Conservation (phyloP, 2,888 invertebrate species). For the Cerastis leucographa region DNA sequence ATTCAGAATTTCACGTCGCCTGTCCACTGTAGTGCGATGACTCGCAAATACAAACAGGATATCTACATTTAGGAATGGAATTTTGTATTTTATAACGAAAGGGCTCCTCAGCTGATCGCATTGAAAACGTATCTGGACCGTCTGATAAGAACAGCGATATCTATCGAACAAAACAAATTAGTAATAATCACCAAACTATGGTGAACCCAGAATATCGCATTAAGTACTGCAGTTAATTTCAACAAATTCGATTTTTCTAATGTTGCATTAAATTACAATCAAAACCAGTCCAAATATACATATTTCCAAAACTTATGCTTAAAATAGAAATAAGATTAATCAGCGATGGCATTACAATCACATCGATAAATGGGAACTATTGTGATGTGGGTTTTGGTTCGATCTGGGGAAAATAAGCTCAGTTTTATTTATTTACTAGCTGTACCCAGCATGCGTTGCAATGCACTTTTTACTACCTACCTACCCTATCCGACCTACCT, state of each 20-base stretch:
- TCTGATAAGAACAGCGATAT: not conserved
- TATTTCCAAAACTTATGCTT: not conserved
- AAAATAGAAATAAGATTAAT: not conserved
- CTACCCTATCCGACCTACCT: too few relatives aligned
- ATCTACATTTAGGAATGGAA: slow-evolving; percentile 27
- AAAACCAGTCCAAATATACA: not conserved
- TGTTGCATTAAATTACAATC: not conserved
- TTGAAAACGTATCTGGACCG: not conserved
- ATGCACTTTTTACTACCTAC: too few relatives aligned
- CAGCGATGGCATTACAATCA: not conserved
- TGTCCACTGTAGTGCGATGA: slow-evolving; percentile 59
- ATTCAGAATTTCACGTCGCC: slow-evolving; percentile 67
- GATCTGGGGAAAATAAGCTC: not conserved
- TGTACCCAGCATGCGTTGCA: too few relatives aligned
- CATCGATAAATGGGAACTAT: not conserved
- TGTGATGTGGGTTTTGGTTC: not conserved
- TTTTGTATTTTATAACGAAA: not conserved
- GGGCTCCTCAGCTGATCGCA: not conserved
- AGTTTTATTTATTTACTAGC: too few relatives aligned
- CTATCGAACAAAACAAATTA: not conserved
- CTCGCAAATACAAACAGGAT: slow-evolving; percentile 29
- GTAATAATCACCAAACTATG: not conserved
- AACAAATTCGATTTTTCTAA: not conserved
- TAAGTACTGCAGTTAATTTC: not conserved
- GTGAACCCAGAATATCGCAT: not conserved